Percentiles rank a stretch among this genome's conserved stretches.
Conservation (phyloP, 2,113 vertebrate species). For the Hemiprocne comata region DNA sequence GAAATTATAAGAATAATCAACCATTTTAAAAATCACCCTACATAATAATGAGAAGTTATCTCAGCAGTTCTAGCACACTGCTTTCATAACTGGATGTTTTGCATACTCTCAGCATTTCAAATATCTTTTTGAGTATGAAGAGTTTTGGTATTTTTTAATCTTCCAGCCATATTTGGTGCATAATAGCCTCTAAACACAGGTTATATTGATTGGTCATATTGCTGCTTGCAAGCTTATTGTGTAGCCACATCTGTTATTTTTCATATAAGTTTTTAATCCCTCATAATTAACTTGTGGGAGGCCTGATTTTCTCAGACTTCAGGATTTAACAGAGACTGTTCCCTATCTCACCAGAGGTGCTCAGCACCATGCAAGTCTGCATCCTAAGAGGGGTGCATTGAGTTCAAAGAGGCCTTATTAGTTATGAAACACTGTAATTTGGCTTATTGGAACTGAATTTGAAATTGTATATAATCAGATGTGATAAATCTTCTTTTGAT, state of each 20-base stretch:
- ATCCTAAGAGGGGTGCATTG: background rate
- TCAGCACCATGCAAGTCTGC: background rate
- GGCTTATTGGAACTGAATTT: background rate
- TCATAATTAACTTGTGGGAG: background rate
- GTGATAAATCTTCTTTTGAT: background rate
- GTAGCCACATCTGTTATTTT: constrained; percentile 44
- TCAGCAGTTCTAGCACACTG: background rate
- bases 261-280: background rate
- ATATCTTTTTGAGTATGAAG: background rate
- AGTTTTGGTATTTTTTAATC: background rate
- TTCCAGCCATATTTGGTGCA: constrained; percentile 3
- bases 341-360: background rate
- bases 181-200: background rate
- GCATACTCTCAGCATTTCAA: background rate
- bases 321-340: background rate
- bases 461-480: background rate
- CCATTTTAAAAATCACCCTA: background rate
- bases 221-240: constrained; percentile 21
- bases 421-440: background rate
- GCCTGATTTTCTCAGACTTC: background rate
- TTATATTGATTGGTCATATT: background rate
- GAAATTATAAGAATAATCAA: background rate
- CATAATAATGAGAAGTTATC: background rate
- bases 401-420: background rate
- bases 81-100: background rate